Base-by-base conservation (phyloP, 2,113 vertebrate species). In the Oncorhynchus clarkii region DNA sequence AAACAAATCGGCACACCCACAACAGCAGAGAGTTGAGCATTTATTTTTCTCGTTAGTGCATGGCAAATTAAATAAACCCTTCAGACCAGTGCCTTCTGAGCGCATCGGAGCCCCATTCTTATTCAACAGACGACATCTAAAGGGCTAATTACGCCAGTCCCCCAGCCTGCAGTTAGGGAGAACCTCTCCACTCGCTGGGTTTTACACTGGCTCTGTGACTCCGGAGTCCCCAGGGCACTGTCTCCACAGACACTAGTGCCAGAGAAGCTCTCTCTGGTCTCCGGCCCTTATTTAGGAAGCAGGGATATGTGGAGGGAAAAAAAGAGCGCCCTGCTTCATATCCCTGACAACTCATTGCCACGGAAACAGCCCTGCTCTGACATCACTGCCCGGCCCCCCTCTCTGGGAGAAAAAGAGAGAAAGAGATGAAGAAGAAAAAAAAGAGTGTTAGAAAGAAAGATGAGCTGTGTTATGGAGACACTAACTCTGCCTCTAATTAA, bases 291-390 rank as follows among this genome's bases (percentile, higher is more conserved):
- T 87, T 93, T 90, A 85, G 88, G 77, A 82, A 74, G 85, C 76
- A 86, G 83, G 88, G 83, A 88, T 89, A 88, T 88, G 86, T 80
- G 86, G 74, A 65, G 73, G 73, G 78, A 76, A 70, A 79, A 77
- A 77, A 79, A 89, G 85, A 89, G 85, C 80, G 85, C 83, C 85
- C 86, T 88, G 90, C 87, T 91, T 93, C 90, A 92, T 92, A 90
- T 93, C 88, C 83, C 82, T 92, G 93, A 93, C 93, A 94, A 92
- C 91, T 94, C 92, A 93, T 94, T 94, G 92, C 89, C 89, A 90
- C 87, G 71, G 89, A 92, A 92, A 92, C 91, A 90, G 91, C 89
- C 80, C 86, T 87, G 84, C 86, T 85, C 88, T 86, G 91, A 87
- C 89, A 89, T 91, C 87, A 86, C 83, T 87, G 84, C 80, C 79